Conservation (phyloP, 1,140 invertebrate genomes). For the Cydia splendana region DNA sequence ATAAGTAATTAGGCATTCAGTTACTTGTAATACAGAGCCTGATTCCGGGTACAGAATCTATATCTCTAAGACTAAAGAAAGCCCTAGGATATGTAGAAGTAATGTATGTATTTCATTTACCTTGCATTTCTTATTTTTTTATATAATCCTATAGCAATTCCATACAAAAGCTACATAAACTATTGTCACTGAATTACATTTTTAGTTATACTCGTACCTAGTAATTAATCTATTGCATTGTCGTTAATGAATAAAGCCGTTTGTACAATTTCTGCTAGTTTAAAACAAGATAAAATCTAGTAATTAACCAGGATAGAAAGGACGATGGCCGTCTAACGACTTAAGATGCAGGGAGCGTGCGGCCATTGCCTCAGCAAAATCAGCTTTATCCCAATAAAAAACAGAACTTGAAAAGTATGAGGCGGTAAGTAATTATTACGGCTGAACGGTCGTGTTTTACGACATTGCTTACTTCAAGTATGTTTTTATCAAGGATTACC, state of each 20-base stretch:
- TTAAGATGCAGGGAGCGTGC: slow-evolving; percentile 8
- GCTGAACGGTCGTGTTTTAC: not conserved
- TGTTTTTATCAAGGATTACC: not conserved
- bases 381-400: slow-evolving; percentile 6
- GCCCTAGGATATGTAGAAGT: too few species aligned
- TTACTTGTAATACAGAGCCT: too few species aligned
- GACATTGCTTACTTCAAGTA: not conserved
- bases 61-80: too few species aligned
- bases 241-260: not conserved
- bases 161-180: too few species aligned
- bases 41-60: too few species aligned
- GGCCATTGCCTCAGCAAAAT: slow-evolving; percentile 16
- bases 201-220: not conserved
- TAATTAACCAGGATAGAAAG: slow-evolving; percentile 27
- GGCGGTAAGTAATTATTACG: not conserved
- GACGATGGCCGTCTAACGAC: slow-evolving; percentile 24
- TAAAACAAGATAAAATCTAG: slow-evolving; percentile 23
- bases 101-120: too few species aligned
- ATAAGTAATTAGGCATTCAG: too few species aligned
- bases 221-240: not conserved
- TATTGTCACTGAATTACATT: too few species aligned
- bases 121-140: too few species aligned
- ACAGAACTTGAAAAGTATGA: slow-evolving; percentile 14
- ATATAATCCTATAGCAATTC: too few species aligned
- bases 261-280: not conserved